These are phyloP conservation scores for Ascidia mentula DNA, from an alignment of 23 tunicate species.

Conservation along the genomic window DNA sequence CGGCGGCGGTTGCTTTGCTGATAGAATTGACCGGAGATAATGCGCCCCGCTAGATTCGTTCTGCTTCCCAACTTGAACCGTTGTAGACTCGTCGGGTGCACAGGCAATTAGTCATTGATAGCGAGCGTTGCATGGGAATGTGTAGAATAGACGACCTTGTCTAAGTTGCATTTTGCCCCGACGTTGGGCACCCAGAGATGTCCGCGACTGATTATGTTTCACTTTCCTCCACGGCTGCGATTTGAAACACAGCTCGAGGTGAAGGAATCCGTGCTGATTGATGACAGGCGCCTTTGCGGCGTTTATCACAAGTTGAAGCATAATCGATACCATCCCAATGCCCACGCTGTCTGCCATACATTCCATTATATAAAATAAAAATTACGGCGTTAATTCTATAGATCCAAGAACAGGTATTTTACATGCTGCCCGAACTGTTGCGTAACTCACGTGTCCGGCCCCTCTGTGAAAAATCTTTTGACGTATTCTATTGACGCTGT, in stretches of 20 bases:
- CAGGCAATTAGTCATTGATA: conserved; percentile 10
- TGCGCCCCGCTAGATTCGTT: not conserved
- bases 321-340: not conserved
- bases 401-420: no score
- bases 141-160: not conserved
- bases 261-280: conserved; percentile 1
- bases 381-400: no score
- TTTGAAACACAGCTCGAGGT: no score
- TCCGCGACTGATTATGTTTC: no score
- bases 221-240: no score
- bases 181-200: no score
- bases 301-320: not conserved
- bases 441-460: no score
- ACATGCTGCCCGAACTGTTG: no score
- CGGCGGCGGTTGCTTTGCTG: not conserved
- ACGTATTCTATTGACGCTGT: no score
- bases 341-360: not conserved
- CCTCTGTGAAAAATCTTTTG: no score
- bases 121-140: not conserved
- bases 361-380: no score
- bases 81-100: not conserved
- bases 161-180: no score
- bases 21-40: conserved; percentile 6
- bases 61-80: not conserved
- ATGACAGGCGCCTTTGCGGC: not conserved